phyloP scores from a whole-genome alignment of 2,888 invertebrate species.

The Troglohyphantes excavatus region DNA sequence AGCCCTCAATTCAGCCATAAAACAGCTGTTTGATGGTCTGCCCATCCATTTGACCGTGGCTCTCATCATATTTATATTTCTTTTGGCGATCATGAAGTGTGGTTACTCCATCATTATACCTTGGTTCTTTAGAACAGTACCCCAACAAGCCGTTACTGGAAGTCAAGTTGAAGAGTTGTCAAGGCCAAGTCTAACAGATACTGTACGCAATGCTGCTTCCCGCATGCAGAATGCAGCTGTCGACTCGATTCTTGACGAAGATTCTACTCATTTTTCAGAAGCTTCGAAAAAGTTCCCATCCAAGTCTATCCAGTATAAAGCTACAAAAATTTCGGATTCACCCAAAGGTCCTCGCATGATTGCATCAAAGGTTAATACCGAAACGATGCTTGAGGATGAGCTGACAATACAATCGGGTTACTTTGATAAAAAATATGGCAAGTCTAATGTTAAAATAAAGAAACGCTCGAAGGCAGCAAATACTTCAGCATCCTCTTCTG shows the following conservation, averaged over 20 bases:
- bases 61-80: not conserved
- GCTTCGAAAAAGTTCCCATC: not conserved
- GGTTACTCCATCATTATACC: slow-evolving; percentile 31
- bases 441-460: not conserved
- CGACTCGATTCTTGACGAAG: not conserved
- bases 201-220: not conserved
- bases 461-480: not conserved
- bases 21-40: slow-evolving; percentile 26
- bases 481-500: not conserved
- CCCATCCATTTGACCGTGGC: not conserved
- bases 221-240: not conserved
- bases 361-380: not conserved
- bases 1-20: slow-evolving; percentile 7
- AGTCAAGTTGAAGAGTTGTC: slow-evolving; percentile 33
- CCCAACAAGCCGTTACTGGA: not conserved
- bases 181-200: not conserved
- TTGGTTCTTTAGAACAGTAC: slow-evolving; percentile 30
- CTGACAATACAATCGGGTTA: not conserved
- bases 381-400: not conserved
- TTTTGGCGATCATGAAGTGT: not conserved
- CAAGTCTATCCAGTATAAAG: not conserved
- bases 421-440: not conserved
- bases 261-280: not conserved
- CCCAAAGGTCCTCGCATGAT: too few species aligned
- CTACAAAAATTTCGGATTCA: not conserved